Percentiles rank a stretch among this genome's conserved stretches.
Conservation (phyloP, 2,113 vertebrate species). For the Electrona antarctica region DNA sequence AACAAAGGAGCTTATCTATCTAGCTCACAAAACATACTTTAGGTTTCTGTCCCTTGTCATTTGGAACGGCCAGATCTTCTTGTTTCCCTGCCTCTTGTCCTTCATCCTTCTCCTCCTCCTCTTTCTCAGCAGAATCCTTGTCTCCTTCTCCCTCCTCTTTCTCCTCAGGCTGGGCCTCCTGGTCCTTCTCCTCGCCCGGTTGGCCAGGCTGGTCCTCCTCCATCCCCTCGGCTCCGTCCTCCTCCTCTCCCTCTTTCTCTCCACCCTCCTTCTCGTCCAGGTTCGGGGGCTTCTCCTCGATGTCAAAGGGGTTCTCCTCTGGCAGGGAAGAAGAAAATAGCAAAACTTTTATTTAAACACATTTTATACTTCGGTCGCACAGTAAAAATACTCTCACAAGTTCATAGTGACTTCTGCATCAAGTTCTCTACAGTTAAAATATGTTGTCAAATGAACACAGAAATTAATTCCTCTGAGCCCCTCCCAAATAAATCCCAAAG, state of each 20-base stretch:
- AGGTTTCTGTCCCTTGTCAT: conserved; percentile 80
- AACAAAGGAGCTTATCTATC: too few species aligned
- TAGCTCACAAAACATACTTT: conserved; percentile 77
- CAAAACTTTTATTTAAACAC: too few species aligned
- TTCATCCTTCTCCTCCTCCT: conserved; percentile 58
- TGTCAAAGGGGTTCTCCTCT: conserved; percentile 88
- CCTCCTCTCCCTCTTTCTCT: conserved; percentile 65
- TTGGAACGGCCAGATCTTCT: conserved; percentile 62
- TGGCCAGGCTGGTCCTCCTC: conserved; percentile 62
- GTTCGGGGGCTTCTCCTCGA: conserved; percentile 82
- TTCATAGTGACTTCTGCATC: not conserved
- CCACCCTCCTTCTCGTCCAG: conserved; percentile 73
- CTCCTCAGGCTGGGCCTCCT: conserved; percentile 59
- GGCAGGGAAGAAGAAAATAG: not conserved
- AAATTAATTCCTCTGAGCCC: too few species aligned
- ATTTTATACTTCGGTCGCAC: too few species aligned
- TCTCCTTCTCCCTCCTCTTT: conserved; percentile 69
- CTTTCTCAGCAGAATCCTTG: conserved; percentile 57
- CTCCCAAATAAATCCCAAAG: too few species aligned
- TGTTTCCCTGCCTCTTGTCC: conserved; percentile 61
- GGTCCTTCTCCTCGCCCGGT: conserved; percentile 61
- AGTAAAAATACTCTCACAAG: too few species aligned
- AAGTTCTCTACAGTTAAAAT: too few species aligned
- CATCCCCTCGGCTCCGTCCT: conserved; percentile 50
- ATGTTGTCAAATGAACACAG: too few species aligned